Base-by-base conservation (phyloP, 30 jellyfish, hydroid and myxozoan species). In the Catostylus mosaicus region DNA sequence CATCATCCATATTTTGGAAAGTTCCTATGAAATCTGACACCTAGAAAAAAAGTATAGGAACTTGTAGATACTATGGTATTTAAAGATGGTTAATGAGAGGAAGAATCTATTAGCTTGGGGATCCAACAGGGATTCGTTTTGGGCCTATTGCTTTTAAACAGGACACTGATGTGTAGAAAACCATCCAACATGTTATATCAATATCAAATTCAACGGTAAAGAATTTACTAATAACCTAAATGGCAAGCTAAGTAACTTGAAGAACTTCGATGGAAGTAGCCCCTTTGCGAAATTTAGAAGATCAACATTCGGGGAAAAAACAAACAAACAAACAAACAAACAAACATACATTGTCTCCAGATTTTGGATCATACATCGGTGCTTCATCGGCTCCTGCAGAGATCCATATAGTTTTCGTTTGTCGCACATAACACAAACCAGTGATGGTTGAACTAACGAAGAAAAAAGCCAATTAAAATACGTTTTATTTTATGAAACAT, bases 11-110 rank as follows among this genome's bases (percentile, higher is more conserved):
- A 54, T 67, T 67, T 60, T 74, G 93, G 50, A 88, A 80, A 0
- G 97, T 88, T 46, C 97, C 93, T 32, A 88, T 81, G 50, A 88
- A 88, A 33, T 88, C 97, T 0, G 97, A 79, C 27, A 88, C 97
- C 97, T 88, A 22, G 1, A 70, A 3, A 8, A 20, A 59, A 48
- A 48, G 1, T 48, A 6, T 9, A 2, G 23, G 24, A 48, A n/a
- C n/a, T n/a, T n/a, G n/a, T n/a, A n/a, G n/a, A n/a, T n/a, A n/a
- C n/a, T n/a, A n/a, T n/a, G n/a, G n/a, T n/a, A n/a, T n/a, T n/a
- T n/a, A n/a, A n/a, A n/a, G n/a, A n/a, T n/a, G n/a, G n/a, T n/a
- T n/a, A n/a, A n/a, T n/a, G n/a, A n/a, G n/a, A n/a, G n/a, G n/a
- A n/a, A n/a, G n/a, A n/a, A n/a, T n/a, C n/a, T n/a, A n/a, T n/a